A percentile compares a stretch with the other conserved stretches of the same genome.
These are phyloP conservation scores for Diabrotica virgifera DNA, from an alignment of 1,140 invertebrate species.

Conservation along the genomic window DNA sequence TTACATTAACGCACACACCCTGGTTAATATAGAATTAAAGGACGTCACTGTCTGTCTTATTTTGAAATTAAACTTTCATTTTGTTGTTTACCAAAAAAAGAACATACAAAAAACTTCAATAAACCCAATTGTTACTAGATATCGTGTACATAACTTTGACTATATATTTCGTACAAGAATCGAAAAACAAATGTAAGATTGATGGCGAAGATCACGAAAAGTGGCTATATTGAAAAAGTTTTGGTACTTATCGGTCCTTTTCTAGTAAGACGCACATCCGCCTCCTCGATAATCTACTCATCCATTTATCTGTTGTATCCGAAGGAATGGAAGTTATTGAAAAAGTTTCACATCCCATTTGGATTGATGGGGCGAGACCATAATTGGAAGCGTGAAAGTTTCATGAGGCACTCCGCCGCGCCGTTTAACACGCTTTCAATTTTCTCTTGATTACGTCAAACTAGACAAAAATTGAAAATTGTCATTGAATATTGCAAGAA, in stretches of 20 bases:
- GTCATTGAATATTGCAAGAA: too few species aligned
- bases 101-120: too few species aligned
- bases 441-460: neutral
- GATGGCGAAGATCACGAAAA: slow-evolving; percentile 2
- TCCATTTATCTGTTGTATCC: neutral
- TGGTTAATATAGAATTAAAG: too few species aligned
- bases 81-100: too few species aligned
- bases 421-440: neutral
- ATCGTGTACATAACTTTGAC: too few species aligned
- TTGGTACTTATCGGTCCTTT: neutral
- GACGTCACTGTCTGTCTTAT: too few species aligned
- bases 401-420: neutral
- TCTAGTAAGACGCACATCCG: neutral
- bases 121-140: too few species aligned
- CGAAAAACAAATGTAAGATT: neutral
- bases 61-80: too few species aligned
- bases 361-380: neutral
- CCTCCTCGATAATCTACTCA: neutral
- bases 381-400: neutral
- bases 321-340: neutral
- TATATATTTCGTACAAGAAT: too few species aligned
- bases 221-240: neutral
- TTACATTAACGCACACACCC: too few species aligned
- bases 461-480: too few species aligned
- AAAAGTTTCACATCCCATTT: slow-evolving; percentile 1